Percentiles rank a stretch among this genome's conserved stretches.
phyloP scores from a whole-genome alignment of 2,888 invertebrate genomes.

The Phasia obesa region DNA sequence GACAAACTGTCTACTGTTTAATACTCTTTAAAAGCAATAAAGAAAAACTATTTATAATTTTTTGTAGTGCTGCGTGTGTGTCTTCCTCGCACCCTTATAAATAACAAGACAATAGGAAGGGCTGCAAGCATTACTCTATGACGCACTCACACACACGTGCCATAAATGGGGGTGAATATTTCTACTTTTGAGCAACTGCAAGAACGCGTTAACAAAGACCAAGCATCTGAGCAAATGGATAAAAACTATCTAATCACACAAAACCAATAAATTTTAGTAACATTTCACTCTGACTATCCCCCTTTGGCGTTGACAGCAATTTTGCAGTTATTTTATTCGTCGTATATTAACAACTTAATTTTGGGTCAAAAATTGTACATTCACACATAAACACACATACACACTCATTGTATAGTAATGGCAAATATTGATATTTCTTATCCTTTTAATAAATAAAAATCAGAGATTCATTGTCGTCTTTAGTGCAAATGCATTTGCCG shows the following conservation, averaged over 20 bases:
- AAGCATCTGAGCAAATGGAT: conserved; percentile 5
- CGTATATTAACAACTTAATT: conserved; percentile 62
- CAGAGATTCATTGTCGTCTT: conserved; percentile 17
- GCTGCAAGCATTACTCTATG: not conserved
- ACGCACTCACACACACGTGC: conserved; percentile 48
- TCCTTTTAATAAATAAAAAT: conserved; percentile 1
- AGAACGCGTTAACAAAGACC: not conserved
- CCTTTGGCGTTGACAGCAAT: conserved; percentile 49
- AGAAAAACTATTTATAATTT: not conserved
- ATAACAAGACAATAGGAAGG: not conserved
- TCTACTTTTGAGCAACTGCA: conserved; percentile 26
- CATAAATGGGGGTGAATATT: conserved; percentile 45
- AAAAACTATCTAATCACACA: conserved; percentile 56
- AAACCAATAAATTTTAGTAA: conserved; percentile 50
- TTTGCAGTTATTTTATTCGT: conserved; percentile 59
- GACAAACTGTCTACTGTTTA: not conserved
- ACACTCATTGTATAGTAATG: not conserved
- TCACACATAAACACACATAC: not conserved
- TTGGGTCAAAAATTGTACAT: conserved; percentile 29
- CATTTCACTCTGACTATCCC: conserved; percentile 19
- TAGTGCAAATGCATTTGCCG: not conserved
- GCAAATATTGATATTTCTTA: conserved; percentile 33
- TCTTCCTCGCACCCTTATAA: not conserved
- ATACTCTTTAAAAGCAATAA: not conserved
- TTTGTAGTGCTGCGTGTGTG: not conserved